Percentiles rank a stretch among this genome's conserved stretches.
Conservation (phyloP, 2,113 vertebrate species). For the Erinaceus europaeus region DNA sequence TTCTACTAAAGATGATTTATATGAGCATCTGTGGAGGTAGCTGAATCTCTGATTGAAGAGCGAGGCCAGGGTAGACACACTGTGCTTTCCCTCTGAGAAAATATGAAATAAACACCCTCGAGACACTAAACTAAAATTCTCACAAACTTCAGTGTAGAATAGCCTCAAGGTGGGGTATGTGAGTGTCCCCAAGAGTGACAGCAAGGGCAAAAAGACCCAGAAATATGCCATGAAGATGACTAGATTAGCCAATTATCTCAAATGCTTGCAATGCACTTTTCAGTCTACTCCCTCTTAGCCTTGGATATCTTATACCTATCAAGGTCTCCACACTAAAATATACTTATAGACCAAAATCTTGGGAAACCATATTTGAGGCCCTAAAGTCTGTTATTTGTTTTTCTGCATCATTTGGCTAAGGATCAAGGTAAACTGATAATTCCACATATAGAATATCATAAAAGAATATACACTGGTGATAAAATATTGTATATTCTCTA, state of each 20-base stretch:
- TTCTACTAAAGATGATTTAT: conserved; percentile 74
- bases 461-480: not conserved
- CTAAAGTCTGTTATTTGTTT: too few relatives aligned
- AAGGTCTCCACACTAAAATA: not conserved
- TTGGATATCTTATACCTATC: not conserved
- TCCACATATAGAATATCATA: conserved; percentile 8
- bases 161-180: not conserved
- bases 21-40: conserved; percentile 63
- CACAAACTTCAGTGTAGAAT: not conserved
- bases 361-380: not conserved
- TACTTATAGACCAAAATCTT: not conserved
- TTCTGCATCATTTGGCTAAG: not conserved
- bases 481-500: not conserved
- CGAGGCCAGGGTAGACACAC: conserved; percentile 16
- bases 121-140: conserved; percentile 22
- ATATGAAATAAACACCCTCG: conserved; percentile 44
- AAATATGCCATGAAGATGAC: not conserved
- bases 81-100: conserved; percentile 40
- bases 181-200: not conserved
- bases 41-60: conserved; percentile 36
- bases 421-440: not conserved
- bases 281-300: not conserved
- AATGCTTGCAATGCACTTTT: not conserved
- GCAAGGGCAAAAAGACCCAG: not conserved
- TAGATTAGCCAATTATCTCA: not conserved